Percentiles rank a stretch among this genome's conserved stretches.
These are phyloP conservation scores for Xylocampa areola DNA, from an alignment of 2,888 invertebrate genomes.

Conservation along the genomic window DNA sequence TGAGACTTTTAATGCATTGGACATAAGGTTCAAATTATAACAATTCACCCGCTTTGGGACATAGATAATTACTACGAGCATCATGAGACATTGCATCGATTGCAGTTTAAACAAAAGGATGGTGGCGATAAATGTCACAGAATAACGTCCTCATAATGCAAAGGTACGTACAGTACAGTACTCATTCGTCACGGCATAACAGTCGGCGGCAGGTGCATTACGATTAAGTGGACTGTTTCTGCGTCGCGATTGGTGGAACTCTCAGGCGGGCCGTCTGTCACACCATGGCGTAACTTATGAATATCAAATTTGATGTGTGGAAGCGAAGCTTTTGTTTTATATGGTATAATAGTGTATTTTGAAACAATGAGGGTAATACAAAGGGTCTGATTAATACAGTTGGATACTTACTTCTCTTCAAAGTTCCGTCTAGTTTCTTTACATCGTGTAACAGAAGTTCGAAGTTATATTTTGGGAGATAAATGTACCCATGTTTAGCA, in stretches of 20 bases:
- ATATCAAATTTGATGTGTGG: constrained; percentile 13
- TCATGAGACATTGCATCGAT: too few species aligned
- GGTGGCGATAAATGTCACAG: background rate
- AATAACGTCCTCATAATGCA: background rate
- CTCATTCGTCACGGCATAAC: constrained; percentile 17
- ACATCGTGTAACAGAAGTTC: too few species aligned
- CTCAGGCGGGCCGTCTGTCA: constrained; percentile 10
- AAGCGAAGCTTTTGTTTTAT: constrained; percentile 11
- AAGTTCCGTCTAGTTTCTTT: too few species aligned
- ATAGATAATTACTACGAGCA: too few species aligned
- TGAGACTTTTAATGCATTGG: too few species aligned
- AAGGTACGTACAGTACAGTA: constrained; percentile 4
- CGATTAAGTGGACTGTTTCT: constrained; percentile 26
- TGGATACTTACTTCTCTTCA: background rate
- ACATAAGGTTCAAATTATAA: too few species aligned
- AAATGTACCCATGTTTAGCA: too few species aligned
- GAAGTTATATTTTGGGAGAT: too few species aligned
- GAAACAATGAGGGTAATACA: constrained; percentile 4
- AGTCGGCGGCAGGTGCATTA: constrained; percentile 21
- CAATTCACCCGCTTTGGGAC: too few species aligned
- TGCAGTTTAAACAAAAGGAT: constrained; percentile 5
- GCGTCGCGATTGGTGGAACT: constrained; percentile 30
- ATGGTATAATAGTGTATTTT: constrained; percentile 7
- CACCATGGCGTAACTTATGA: constrained; percentile 23
- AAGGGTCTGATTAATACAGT: background rate